Evolutionary conservation across 1,140 invertebrate genomes (phyloP).

Genomic region (Conopomorpha cramerella): DNA sequence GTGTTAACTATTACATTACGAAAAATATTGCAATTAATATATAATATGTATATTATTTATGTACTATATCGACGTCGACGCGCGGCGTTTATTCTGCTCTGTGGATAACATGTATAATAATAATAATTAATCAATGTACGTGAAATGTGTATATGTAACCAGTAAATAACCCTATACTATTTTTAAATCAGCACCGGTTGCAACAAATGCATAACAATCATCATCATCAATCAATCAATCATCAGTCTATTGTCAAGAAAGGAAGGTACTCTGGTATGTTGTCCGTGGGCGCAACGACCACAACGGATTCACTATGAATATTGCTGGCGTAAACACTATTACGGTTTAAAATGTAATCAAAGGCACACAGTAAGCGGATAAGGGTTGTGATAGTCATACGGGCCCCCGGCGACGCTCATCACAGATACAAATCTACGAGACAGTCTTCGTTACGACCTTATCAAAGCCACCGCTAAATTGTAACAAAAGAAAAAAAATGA

Average conservation of each 20-base stretch:
- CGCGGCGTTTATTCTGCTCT: too few species aligned
- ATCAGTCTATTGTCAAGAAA: constrained; percentile 60
- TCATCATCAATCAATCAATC: too few species aligned
- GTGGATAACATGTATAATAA: background rate
- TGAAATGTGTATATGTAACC: constrained; percentile 24
- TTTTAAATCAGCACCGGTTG: constrained; percentile 57
- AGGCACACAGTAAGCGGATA: constrained; percentile 57
- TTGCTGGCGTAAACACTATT: too few species aligned
- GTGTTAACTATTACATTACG: too few species aligned
- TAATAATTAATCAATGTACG: too few species aligned
- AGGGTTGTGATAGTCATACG: constrained; percentile 47
- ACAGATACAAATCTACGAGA: constrained; percentile 55
- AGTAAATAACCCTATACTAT: constrained; percentile 56
- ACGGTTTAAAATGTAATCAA: too few species aligned
- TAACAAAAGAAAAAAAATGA: too few species aligned
- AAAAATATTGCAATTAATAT: constrained; percentile 18
- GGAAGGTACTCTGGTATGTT: constrained; percentile 33
- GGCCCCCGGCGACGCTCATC: constrained; percentile 56
- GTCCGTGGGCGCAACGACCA: too few species aligned
- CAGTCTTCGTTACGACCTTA: constrained; percentile 47
- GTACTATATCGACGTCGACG: too few species aligned
- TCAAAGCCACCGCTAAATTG: constrained; percentile 35
- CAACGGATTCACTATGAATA: too few species aligned
- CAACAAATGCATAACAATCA: constrained; percentile 59
- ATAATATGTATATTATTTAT: constrained; percentile 45